Evolutionary conservation across 2,797 vertebrate species (phyloP), one percentile per base, ranked within the genome.

Genomic region (Perodicticus potto): DNA sequence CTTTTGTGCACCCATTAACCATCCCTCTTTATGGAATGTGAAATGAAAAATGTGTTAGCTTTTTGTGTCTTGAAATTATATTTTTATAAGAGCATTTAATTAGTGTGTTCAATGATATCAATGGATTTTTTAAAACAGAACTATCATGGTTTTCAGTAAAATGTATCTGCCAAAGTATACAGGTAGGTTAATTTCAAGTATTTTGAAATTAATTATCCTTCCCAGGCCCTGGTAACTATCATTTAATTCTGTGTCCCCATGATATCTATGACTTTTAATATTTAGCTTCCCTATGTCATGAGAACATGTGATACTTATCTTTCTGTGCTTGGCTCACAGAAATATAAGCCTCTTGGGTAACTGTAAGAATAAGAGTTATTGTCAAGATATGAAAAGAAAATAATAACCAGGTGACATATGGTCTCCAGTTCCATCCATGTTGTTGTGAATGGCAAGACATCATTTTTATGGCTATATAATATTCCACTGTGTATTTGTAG

Each of bases 21-120:
- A 67, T n/a, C 16, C 65, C 32, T 19, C 65, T 67, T n/a, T n/a
- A n/a, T 67, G 49, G 57, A 91, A 77, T 0, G 49, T 65, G 32
- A 10, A 19, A 49, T n/a, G 23, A 89, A 89, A 76, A 74, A 74
- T 77, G 20, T 5, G 45, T 70, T 77, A 23, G 43, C 19, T 69
- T 69, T 49, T 86, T 61, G 19, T 84, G 9, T 89, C 13, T 43
- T 88, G 92, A 85, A 95, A 92, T 88, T 92, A 53, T 55, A 86
- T 78, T 88, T 94, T 92, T 81, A 90, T 85, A 86, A 94, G 40
- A 86, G 65, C 74, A 95, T 74, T 95, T 95, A 91, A 74, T 95
- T 93, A 34, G 25, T 40, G 14, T 86, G 55, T 37, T 73, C 81
- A 88, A 67, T 45, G 27, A 69, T 32, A 16, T 17, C 25, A 19